Evolutionary conservation across 2,113 vertebrate species (phyloP), one percentile per base, ranked within the genome.

Genomic region (Garra rufa): DNA sequence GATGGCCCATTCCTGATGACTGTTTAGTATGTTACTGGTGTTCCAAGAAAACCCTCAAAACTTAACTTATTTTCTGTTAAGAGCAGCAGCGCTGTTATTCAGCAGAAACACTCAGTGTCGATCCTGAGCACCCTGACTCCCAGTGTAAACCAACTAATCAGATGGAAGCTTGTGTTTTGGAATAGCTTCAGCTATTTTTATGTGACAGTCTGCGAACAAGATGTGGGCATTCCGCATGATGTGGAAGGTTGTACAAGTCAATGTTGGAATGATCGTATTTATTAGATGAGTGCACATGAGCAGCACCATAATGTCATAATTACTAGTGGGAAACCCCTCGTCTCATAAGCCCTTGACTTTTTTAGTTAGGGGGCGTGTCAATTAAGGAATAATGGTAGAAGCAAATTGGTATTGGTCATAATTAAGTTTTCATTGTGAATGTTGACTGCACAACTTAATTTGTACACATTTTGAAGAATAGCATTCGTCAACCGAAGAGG

Each of bases 201-300:
- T 41, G 34, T 69, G 19, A 34, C 1, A 34, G 34, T 41, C 19
- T 70, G 34, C 2, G 10, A n/a, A n/a, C 10, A 3, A 70, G 30
- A n/a, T 21, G 34, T 70, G 34, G 19, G 67, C 5, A 9, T n/a
- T n/a, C 21, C 4, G 9, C n/a, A 34, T 41, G 67, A 70, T 41
- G 11, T 34, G 34, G 30, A 70, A 70, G 19, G 34, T 70, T n/a
- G 19, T 41, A 41, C 67, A 10, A 70, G 34, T 70, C 19, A 69
- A 2, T 69, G 34, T 69, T n/a, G 17, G 34, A 69, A 70, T n/a
- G 34, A 41, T 70, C 9, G 4, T 41, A 41, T 70, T 41, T 70
- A n/a, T 41, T 41, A 70, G 19, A 41, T 41, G 67, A 41, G 67
- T 70, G 34, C 67, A 70, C 34, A 41, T 70, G 34, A 70, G 67